Percentiles rank a stretch among this genome's conserved stretches.
Evolutionary conservation across 2,888 invertebrate species (phyloP).

Genomic region (Polymixis flavicincta): DNA sequence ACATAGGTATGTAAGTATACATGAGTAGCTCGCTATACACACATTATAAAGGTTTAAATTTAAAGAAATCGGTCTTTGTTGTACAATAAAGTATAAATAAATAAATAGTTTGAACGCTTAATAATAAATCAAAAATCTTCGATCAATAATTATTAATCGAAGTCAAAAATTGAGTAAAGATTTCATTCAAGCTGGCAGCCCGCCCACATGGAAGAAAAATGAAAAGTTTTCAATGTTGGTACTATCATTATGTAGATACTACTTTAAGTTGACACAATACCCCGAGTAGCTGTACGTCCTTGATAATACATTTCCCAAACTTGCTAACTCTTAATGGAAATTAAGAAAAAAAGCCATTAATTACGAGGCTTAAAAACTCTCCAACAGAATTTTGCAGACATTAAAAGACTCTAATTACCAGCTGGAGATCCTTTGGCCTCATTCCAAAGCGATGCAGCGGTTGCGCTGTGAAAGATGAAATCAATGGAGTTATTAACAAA

Average conservation of each 20-base stretch:
- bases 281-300: neutral
- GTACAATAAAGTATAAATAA: too few relatives aligned
- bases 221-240: conserved; percentile 21
- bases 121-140: neutral
- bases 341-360: conserved; percentile 43
- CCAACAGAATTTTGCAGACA: conserved; percentile 53
- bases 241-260: neutral
- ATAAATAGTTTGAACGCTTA: neutral
- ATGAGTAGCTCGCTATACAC: too few relatives aligned
- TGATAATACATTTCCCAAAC: conserved; percentile 31
- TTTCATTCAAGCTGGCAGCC: conserved; percentile 46
- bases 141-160: too few relatives aligned
- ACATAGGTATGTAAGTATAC: neutral
- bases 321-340: conserved; percentile 32
- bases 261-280: neutral
- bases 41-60: neutral
- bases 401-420: conserved; percentile 69
- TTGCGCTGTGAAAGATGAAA: conserved; percentile 35
- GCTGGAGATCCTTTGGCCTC: conserved; percentile 65
- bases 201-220: conserved; percentile 33
- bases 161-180: conserved; percentile 16
- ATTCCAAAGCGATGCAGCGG: conserved; percentile 67
- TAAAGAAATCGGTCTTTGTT: neutral
- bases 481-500: conserved; percentile 56
- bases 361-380: conserved; percentile 42